Percentiles rank a stretch among this genome's conserved stretches.
Evolutionary conservation across 2,797 vertebrate genomes (phyloP).

Genomic region (Platyrinchus mystaceus): DNA sequence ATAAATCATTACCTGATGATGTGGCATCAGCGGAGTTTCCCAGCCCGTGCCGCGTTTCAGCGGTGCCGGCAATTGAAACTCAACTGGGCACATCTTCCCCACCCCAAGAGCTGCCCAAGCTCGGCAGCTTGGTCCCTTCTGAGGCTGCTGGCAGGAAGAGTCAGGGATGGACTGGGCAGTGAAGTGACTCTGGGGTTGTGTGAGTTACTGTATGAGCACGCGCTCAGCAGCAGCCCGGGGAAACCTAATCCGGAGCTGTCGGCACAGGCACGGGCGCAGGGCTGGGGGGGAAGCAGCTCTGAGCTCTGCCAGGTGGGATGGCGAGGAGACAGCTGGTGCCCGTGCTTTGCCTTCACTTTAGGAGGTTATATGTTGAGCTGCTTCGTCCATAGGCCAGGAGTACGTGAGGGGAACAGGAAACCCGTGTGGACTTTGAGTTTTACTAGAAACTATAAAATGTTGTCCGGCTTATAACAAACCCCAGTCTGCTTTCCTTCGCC

Average conservation of each 20-base stretch:
- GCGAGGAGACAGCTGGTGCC: neutral
- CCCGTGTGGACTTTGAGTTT: neutral
- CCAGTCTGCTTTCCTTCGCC: rapidly evolving
- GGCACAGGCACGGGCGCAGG: rapidly evolving
- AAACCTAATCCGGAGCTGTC: neutral
- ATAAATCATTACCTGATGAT: neutral
- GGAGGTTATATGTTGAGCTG: neutral
- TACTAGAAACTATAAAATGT: neutral
- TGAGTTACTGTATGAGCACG: neutral
- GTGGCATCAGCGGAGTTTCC: rapidly evolving
- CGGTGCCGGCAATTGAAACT: rapidly evolving
- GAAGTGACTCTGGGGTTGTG: neutral
- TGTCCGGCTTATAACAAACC: neutral
- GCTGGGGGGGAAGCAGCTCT: neutral
- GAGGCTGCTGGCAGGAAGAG: slow-evolving; percentile 23
- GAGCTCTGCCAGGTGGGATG: neutral
- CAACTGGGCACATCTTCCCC: rapidly evolving
- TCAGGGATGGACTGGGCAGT: neutral
- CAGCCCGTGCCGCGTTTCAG: rapidly evolving
- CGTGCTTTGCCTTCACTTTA: rapidly evolving
- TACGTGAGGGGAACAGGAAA: neutral
- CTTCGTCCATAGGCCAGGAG: neutral
- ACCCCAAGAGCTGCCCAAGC: neutral
- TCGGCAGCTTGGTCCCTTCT: neutral
- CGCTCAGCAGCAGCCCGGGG: neutral